These are phyloP conservation scores for Drosophila mercatorum DNA, from an alignment of 2,888 invertebrate species.

Conservation along the genomic window DNA sequence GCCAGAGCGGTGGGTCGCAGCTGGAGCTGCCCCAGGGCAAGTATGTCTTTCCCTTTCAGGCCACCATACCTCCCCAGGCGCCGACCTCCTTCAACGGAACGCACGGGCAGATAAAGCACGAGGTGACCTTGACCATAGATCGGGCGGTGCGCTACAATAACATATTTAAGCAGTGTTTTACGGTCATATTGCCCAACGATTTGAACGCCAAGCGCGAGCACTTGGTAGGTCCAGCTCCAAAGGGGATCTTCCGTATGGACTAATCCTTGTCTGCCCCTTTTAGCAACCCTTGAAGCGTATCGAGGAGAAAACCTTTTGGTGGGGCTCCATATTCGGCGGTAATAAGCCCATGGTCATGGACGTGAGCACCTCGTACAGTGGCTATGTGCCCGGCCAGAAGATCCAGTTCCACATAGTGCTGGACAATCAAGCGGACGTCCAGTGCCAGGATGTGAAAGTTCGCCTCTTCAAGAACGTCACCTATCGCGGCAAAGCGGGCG, in stretches of 20 bases:
- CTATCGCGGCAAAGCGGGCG: constrained; percentile 76
- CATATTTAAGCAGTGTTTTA: constrained; percentile 91
- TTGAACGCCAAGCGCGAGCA: constrained; percentile 90
- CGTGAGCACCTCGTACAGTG: constrained; percentile 88
- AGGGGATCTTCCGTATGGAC: neutral
- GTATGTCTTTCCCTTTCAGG: constrained; percentile 91
- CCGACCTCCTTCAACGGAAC: constrained; percentile 92
- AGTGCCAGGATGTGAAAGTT: constrained; percentile 87
- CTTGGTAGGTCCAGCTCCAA: constrained; percentile 85
- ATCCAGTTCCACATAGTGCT: constrained; percentile 89
- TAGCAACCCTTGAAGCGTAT: constrained; percentile 89
- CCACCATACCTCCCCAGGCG: constrained; percentile 86
- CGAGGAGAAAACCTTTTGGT: constrained; percentile 90
- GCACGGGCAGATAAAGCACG: constrained; percentile 91
- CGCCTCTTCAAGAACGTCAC: constrained; percentile 87
- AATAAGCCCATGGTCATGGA: constrained; percentile 90
- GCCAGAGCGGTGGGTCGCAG: constrained; percentile 86
- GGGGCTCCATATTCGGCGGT: constrained; percentile 88
- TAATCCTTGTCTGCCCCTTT: neutral
- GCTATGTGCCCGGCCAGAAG: constrained; percentile 91
- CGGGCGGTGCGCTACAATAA: constrained; percentile 94
- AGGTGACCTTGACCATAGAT: constrained; percentile 91
- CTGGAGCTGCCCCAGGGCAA: constrained; percentile 89
- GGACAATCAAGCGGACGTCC: constrained; percentile 90
- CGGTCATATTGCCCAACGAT: constrained; percentile 91